Evolutionary conservation across 1,140 invertebrate genomes (phyloP).

Genomic region (Conus ventricosus): DNA sequence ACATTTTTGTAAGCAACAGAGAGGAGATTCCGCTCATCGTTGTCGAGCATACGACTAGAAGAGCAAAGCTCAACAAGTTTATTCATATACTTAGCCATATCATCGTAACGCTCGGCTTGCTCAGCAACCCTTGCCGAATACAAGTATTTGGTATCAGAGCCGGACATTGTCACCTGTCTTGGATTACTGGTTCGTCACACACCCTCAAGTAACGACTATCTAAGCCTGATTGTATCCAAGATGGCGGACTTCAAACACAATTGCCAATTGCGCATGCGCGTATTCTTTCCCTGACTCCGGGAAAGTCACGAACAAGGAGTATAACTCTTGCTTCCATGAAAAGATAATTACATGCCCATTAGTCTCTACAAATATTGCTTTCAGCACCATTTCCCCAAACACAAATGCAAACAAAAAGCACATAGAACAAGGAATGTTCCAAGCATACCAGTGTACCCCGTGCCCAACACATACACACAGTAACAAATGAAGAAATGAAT

Average conservation of each 20-base stretch:
- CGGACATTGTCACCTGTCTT: conserved; percentile 31
- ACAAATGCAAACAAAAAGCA: neutral
- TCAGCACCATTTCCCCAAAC: neutral
- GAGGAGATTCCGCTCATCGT: conserved; percentile 97
- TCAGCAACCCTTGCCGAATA: conserved; percentile 99
- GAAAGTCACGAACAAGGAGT: no score
- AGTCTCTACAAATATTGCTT: no score
- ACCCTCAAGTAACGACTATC: conserved; percentile 22
- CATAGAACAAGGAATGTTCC: neutral
- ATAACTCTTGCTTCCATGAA: no score
- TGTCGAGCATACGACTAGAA: conserved; percentile 86
- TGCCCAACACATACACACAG: no score
- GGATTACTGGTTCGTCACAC: conserved; percentile 4
- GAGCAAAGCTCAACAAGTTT: conserved; percentile 78
- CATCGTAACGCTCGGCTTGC: conserved; percentile 97
- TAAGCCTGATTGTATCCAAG: conserved; percentile 53
- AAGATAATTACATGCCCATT: no score
- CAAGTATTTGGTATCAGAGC: conserved; percentile 80
- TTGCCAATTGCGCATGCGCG: neutral
- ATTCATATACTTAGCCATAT: conserved; percentile 86
- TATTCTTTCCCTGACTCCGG: no score
- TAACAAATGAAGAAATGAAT: no score
- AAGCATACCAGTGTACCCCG: no score
- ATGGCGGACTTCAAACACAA: conserved; percentile 46
- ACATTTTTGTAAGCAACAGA: conserved; percentile 99